phyloP scores from a whole-genome alignment of 1,140 invertebrate genomes.

The Brachionus paranguensis region DNA sequence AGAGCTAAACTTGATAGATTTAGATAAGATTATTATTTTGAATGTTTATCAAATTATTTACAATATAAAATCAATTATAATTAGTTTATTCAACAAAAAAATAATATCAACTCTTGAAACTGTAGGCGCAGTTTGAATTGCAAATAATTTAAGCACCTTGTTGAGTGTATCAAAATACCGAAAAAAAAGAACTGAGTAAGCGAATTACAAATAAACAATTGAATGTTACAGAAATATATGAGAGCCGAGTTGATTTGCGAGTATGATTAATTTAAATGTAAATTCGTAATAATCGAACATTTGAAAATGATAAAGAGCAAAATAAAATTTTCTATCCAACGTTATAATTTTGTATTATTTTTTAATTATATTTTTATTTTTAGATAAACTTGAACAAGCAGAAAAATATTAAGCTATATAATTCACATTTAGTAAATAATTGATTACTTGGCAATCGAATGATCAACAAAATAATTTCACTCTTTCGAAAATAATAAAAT shows the following conservation, averaged over 20 bases:
- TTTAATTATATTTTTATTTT: conserved; percentile 14
- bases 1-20: not conserved
- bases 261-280: not conserved
- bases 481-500: not conserved
- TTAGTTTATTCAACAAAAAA: not conserved
- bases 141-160: not conserved
- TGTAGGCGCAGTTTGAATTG: not conserved
- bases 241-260: not conserved
- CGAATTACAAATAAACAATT: not conserved
- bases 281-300: not conserved
- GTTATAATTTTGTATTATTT: conserved; percentile 1
- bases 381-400: conserved; percentile 3
- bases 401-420: not conserved
- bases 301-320: not conserved
- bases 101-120: not conserved
- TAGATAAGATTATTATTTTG: not conserved
- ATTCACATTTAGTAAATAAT: conserved; percentile 35
- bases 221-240: not conserved
- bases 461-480: not conserved
- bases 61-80: not conserved
- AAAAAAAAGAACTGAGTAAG: not conserved
- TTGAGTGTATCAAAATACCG: not conserved
- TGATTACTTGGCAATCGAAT: conserved; percentile 25
- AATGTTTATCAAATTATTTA: not conserved
- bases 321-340: not conserved